Evolutionary conservation across 2,113 vertebrate genomes (phyloP).

Genomic region (Suncus etruscus): DNA sequence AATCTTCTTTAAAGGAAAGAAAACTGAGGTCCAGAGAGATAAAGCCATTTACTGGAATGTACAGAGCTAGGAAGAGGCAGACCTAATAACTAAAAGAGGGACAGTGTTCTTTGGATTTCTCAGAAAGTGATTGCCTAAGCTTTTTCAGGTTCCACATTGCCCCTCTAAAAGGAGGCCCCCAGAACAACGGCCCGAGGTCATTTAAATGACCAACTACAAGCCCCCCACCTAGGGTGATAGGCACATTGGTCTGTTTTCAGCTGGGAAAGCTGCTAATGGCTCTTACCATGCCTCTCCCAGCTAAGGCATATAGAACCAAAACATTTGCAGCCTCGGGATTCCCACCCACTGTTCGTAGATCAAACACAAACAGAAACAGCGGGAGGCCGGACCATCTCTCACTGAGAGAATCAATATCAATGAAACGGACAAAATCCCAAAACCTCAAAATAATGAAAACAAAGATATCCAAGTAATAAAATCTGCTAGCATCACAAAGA

Average conservation of each 20-base stretch:
- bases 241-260: constrained; percentile 33
- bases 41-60: constrained; percentile 37
- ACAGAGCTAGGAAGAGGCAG: not conserved
- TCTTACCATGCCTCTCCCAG: constrained; percentile 49
- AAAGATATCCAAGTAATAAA: constrained; percentile 88
- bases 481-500: constrained; percentile 85
- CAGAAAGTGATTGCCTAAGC: constrained; percentile 6
- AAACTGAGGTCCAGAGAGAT: not conserved
- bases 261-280: constrained; percentile 61
- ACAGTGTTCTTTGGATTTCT: constrained; percentile 49
- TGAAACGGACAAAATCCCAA: constrained; percentile 87
- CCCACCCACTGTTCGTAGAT: constrained; percentile 77
- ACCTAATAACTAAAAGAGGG: not conserved
- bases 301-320: constrained; percentile 23
- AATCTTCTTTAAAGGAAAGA: constrained; percentile 6
- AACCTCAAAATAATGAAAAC: constrained; percentile 90
- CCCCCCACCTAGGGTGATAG: constrained; percentile 50
- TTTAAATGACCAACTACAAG: constrained; percentile 67
- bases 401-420: constrained; percentile 79
- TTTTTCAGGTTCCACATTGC: constrained; percentile 26
- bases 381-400: constrained; percentile 78
- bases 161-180: constrained; percentile 30
- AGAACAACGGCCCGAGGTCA: constrained; percentile 41
- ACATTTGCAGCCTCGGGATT: constrained; percentile 74
- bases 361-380: constrained; percentile 82